phyloP scores from a whole-genome alignment of 2,888 invertebrate genomes.

The Drosophila neonasuta region DNA sequence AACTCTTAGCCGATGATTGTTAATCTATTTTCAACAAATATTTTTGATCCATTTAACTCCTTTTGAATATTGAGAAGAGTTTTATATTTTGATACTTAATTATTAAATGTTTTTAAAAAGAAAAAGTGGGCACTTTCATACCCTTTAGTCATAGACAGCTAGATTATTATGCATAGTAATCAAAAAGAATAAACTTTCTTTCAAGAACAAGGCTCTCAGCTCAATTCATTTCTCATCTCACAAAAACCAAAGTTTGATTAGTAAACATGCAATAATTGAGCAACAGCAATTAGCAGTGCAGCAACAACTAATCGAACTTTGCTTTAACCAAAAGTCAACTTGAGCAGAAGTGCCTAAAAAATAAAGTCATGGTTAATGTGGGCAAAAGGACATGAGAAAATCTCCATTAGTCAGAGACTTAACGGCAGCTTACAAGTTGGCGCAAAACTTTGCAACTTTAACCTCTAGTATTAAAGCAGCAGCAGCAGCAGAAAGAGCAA shows the following conservation, averaged over 20 bases:
- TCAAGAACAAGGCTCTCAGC: too few relatives aligned
- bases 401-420: neutral
- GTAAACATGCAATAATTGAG: neutral
- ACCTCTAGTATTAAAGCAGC: neutral
- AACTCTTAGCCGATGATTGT: neutral
- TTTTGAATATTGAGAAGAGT: too few relatives aligned
- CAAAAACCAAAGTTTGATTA: neutral
- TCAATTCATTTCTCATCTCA: too few relatives aligned
- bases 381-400: neutral
- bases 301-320: neutral
- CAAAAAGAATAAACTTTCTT: too few relatives aligned
- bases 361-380: neutral
- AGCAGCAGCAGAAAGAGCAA: too few relatives aligned
- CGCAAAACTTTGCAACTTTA: neutral
- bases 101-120: too few relatives aligned
- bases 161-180: too few relatives aligned
- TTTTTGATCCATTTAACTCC: too few relatives aligned
- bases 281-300: neutral
- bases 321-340: neutral
- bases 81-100: too few relatives aligned
- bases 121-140: too few relatives aligned
- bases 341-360: neutral
- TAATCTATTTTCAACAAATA: too few relatives aligned
- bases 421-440: constrained; percentile 2
- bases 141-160: too few relatives aligned